phyloP scores from a whole-genome alignment of 2,797 vertebrate genomes.

The Eurystomus glaucurus region DNA sequence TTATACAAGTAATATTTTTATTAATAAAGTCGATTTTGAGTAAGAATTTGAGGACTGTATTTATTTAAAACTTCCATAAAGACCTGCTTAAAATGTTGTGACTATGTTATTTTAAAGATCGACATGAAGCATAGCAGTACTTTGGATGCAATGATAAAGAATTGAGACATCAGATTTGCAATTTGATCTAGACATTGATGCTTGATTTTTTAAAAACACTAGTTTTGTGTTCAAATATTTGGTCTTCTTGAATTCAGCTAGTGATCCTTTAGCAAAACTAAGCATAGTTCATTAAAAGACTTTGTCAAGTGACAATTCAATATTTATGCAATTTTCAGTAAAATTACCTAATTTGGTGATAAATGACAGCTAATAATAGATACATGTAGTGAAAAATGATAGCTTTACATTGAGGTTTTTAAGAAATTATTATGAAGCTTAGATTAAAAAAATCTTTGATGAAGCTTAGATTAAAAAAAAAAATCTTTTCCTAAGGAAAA shows the following conservation, averaged over 20 bases:
- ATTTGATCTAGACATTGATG: neutral
- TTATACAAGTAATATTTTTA: neutral
- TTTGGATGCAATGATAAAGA: neutral
- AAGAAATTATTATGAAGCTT: neutral
- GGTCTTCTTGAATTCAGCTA: neutral
- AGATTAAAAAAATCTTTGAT: neutral
- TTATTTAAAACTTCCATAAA: neutral
- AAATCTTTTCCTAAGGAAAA: neutral
- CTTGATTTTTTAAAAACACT: neutral
- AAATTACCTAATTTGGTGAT: neutral
- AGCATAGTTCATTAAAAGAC: neutral
- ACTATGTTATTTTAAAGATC: neutral
- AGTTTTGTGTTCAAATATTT: neutral
- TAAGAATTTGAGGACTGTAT: neutral
- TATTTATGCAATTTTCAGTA: neutral
- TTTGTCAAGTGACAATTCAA: neutral
- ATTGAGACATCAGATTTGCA: neutral
- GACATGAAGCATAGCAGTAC: neutral
- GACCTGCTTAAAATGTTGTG: neutral
- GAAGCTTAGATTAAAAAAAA: neutral
- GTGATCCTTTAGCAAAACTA: neutral
- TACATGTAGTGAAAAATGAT: neutral
- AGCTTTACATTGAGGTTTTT: neutral
- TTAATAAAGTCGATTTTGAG: neutral
- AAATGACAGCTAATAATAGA: neutral